Evolutionary conservation across 2,888 invertebrate species (phyloP).

Genomic region (Drosophila pseudotakahashii): DNA sequence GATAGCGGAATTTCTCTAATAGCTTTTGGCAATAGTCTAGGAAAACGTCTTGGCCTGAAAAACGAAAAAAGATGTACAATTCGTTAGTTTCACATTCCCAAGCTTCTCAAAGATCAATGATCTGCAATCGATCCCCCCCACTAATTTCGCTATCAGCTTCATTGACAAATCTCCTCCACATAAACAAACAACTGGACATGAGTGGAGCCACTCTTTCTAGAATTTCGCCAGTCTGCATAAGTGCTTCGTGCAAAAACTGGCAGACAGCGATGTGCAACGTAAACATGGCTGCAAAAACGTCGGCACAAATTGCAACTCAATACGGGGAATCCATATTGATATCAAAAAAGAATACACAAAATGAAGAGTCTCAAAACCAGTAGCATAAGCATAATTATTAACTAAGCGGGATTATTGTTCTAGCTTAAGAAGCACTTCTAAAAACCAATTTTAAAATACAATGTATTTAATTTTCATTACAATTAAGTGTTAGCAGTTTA

Average conservation of each 20-base stretch:
- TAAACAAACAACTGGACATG: slow-evolving; percentile 46
- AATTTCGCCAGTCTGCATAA: slow-evolving; percentile 34
- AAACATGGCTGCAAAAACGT: slow-evolving; percentile 66
- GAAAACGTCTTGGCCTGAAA: slow-evolving; percentile 85
- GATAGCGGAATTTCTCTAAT: slow-evolving; percentile 90
- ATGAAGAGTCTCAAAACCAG: neutral
- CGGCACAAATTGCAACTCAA: slow-evolving; percentile 64
- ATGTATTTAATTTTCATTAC: neutral
- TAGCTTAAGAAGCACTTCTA: neutral
- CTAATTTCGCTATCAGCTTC: slow-evolving; percentile 12
- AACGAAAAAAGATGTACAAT: neutral
- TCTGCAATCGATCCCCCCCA: slow-evolving; percentile 35
- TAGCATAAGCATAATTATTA: neutral
- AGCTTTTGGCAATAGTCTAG: slow-evolving; percentile 91
- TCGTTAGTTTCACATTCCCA: slow-evolving; percentile 1
- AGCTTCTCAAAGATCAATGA: slow-evolving; percentile 4
- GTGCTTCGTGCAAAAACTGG: neutral
- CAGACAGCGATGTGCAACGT: slow-evolving; percentile 47
- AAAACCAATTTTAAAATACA: neutral
- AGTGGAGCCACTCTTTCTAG: slow-evolving; percentile 32
- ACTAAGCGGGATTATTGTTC: neutral
- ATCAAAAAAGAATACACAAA: neutral
- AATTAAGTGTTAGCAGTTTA: neutral
- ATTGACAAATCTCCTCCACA: slow-evolving; percentile 14
- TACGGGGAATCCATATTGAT: slow-evolving; percentile 17